Evolutionary conservation across 2,113 vertebrate species (phyloP), one percentile per base, ranked within the genome.

Genomic region (Ailuropoda melanoleuca): DNA sequence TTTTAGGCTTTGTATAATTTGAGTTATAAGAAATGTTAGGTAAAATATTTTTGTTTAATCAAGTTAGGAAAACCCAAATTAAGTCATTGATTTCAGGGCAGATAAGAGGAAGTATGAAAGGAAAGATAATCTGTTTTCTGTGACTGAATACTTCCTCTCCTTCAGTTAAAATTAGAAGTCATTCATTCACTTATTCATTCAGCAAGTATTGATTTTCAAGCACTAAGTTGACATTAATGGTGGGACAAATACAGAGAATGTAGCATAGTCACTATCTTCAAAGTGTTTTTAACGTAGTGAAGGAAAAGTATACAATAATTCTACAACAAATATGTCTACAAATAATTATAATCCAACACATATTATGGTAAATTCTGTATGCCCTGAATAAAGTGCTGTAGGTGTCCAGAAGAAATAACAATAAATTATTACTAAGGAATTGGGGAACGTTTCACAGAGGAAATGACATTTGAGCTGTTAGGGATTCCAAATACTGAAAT

Each of bases 1-100:
- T 97, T 97, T 98, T 98, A 98, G 93, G 29, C 78, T 98, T 88
- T 87, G 34, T 92, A 80, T 88, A 95, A 4, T 80, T 86, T 89
- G 8, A 9, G 24, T 85, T 23, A n/a, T 72, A 90, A 77, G 64
- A 96, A 82, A 81, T 82, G 13, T 78, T 90, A 75, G 58, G 11
- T 50, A 96, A 88, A 26, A 3, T 2, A 74, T 89, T 92, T 91
- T 78, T 88, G 15, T 93, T 92, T 90, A 96, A 97, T 60, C 72
- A 87, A 89, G 21, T 72, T 95, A 62, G 26, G 64, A 94, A 96
- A 53, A 68, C n/a, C 1, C 58, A 86, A 72, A 23, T 94, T 95
- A 96, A 95, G n/a, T 86, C n/a, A 56, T 34, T 75, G 34, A 75
- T 34, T 77, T 91, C 64, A 96, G 31, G 87, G 19, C 39, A 90